Evolutionary conservation across 2,797 vertebrate species (phyloP).

Genomic region (Lateolabrax maculatus): DNA sequence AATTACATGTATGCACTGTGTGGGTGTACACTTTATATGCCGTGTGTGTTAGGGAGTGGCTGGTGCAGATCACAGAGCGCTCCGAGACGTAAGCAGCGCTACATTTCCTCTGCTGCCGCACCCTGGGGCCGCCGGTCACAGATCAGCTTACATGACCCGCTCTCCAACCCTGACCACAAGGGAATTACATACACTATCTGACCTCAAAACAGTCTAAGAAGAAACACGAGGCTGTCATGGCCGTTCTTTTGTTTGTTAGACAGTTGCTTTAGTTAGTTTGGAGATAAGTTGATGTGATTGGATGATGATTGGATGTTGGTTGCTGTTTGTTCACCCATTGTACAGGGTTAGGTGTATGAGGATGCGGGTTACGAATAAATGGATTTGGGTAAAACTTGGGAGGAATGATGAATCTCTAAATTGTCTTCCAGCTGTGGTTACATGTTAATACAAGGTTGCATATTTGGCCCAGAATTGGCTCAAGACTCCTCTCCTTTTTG

Average conservation of each 20-base stretch:
- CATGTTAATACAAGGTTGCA: background rate
- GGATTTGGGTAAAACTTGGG: background rate
- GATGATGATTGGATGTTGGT: background rate
- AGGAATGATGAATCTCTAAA: background rate
- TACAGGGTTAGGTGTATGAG: background rate
- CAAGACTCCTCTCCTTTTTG: background rate
- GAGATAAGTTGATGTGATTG: no score
- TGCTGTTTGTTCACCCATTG: background rate
- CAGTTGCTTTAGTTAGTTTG: background rate
- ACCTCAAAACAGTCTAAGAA: conserved; percentile 52
- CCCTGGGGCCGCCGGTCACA: conserved; percentile 51
- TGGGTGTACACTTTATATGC: background rate
- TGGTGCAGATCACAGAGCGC: conserved; percentile 55
- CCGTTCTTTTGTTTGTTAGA: background rate
- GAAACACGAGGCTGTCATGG: conserved; percentile 9
- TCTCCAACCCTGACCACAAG: conserved; percentile 49
- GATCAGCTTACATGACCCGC: conserved; percentile 70
- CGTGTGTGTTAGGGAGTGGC: conserved; percentile 53
- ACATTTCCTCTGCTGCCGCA: conserved; percentile 65
- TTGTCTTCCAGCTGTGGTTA: background rate
- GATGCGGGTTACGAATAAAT: background rate
- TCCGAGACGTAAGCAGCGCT: conserved; percentile 58
- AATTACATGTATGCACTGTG: conserved; percentile 19
- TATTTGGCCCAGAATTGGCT: background rate
- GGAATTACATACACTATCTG: conserved; percentile 58